Conservation (phyloP, 2,797 vertebrate species). For the Lemur catta region DNA sequence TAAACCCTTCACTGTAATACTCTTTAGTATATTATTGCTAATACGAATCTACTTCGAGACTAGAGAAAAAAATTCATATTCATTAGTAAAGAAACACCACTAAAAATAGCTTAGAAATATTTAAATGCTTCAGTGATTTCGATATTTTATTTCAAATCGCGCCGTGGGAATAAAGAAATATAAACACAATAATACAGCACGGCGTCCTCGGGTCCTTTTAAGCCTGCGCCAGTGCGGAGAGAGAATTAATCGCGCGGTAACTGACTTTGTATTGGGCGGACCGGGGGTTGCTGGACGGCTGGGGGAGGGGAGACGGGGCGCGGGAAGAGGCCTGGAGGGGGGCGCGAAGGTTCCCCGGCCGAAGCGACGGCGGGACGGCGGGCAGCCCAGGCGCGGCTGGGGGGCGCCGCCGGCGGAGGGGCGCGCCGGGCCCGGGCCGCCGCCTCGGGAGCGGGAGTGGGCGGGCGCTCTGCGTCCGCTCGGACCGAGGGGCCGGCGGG, state of each 20-base stretch:
- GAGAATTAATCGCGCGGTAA: background rate
- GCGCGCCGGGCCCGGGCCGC: background rate
- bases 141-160: background rate
- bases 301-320: background rate
- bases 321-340: background rate
- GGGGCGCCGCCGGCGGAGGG: background rate
- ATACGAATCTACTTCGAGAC: background rate
- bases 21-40: background rate
- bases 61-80: background rate
- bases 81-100: background rate
- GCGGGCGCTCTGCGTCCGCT: background rate
- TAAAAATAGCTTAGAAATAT: background rate
- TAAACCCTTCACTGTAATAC: background rate
- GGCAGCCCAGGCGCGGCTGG: background rate
- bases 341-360: background rate
- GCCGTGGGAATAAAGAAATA: background rate
- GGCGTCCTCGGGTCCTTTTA: background rate
- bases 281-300: background rate
- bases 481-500: background rate
- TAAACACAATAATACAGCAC: background rate
- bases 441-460: background rate
- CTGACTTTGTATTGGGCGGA: background rate
- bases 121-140: slow-evolving; percentile 8
- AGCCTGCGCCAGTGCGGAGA: background rate
- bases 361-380: background rate